Base-by-base conservation (phyloP, 1,140 invertebrate species). In the Plodia interpunctella region DNA sequence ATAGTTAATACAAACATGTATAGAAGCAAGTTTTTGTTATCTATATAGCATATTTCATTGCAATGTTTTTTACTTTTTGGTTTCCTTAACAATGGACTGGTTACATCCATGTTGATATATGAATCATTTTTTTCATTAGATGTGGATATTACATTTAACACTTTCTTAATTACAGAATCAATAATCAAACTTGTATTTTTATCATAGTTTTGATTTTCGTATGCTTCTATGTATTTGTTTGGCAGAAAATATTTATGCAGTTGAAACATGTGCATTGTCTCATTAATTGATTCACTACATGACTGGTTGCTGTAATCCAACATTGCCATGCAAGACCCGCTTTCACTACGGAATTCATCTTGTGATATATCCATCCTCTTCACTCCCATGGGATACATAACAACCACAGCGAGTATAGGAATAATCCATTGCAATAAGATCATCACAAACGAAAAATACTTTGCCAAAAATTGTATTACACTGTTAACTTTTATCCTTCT, bases 1-100 rank as follows among this genome's bases (percentile, higher is more conserved):
- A 87, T 62, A 9, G 74, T 65, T 19, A 88, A 49, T 5, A 75
- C 44, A 61, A 89, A 85, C 68, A 89, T 80, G 35, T 88, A 87
- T 11, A 82, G 19, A 20, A 85, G 59, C 32, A 90, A 61, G 18
- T 66, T 71, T 57, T 77, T 82, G 59, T 84, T 85, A 9, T 88
- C 72, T 25, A 81, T 60, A 18, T 77, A 80, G 76, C 87, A 90
- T 21, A 87, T 74, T 74, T 78, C 79, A 60, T 73, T 74, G 59
- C 87, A 90, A 15, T 68, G 60, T 19, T 79, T 60, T 15, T 59
- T 17, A 21, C 54, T n/a, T 77, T 87, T 86, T 51, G 76, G 76
- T 66, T 61, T 74, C 5, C 81, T 50, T 11, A 59, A 52, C 25
- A 72, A 62, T 8, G 61, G 49, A 68, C 76, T 79, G 28, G 70